Evolutionary conservation across 2,113 vertebrate genomes (phyloP), one percentile per base, ranked within the genome.

Genomic region (Odocoileus hemionus): DNA sequence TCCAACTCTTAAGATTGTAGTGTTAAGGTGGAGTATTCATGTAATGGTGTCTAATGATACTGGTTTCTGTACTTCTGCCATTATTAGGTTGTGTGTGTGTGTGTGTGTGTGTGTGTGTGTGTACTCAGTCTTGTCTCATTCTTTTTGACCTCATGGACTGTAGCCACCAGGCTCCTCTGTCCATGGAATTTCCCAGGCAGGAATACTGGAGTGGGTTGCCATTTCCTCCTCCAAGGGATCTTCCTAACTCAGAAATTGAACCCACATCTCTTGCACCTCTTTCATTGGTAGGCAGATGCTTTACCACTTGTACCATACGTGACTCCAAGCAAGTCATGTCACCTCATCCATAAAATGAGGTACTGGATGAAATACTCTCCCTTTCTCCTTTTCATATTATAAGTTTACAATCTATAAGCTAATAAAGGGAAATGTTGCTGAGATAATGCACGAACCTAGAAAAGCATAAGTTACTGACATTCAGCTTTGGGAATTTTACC

Each of bases 61-160:
- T 28, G 1, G 14, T 21, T 64, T 11, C 19, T 7, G 0, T 7
- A 19, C 47, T 6, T 2, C 16, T 23, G 45, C 11, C 15, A 13
- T 33, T 36, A 26, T 10, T 25, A 30, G 0, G 1, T 7, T 6
- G 10, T 43, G 70, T 26, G n/a, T 57, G 55, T 57, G 55, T 57
- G 19, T 57, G 55, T 57, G 26, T 60, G 55, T 57, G 55, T 57
- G 43, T 45, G 45, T 45, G 67, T 39, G 36, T 74, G 70, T 74
- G 10, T 43, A 26, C 70, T 76, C 39, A 26, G 23, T 76, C 70
- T 43, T 76, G 17, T 26, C 12, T 76, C 12, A 6, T 0, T 76
- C 39, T 76, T 76, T 43, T 25, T 1, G 0, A 76, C 70, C 39
- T 14, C 70, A 76, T 25, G 21, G 39, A 26, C 39, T 43, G 39